Evolutionary conservation across 2,113 vertebrate genomes (phyloP), one percentile per base, ranked within the genome.

Genomic region (Dromaius novaehollandiae): DNA sequence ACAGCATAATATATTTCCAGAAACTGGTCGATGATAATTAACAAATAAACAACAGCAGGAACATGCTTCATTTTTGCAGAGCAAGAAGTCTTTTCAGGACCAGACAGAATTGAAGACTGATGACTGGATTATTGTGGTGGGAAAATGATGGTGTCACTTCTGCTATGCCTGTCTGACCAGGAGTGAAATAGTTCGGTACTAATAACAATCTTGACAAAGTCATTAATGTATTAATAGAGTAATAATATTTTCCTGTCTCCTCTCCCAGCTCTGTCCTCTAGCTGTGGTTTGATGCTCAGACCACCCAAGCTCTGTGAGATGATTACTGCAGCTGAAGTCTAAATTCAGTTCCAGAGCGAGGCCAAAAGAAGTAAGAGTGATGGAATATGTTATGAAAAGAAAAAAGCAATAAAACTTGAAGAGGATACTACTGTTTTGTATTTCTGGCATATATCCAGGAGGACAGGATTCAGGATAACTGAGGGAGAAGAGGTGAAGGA

Each of bases 151-250:
- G 32, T 60, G 70, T 74, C 36, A 8, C 51, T 64, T 88, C 42
- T 80, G 85, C 28, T 70, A 8, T 9, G 40, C 63, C 78, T 70
- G 1, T 83, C 80, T 38, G 64, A 13, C n/a, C 60, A 61, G 34
- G 60, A 50, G 56, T 15, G 53, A 77, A 86, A 65, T 82, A 5
- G 71, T 64, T 53, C 55, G 51, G 48, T 81, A 21, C 75, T 88
- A 63, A 65, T 6, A 46, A 88, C 61, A 55, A 51, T 58, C 51
- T 20, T 73, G 65, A 30, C 20, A 19, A 69, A 86, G 44, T 61
- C 71, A 60, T 93, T 94, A 86, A 22, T 42, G 65, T 77, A 83
- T 73, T 81, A 88, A 92, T 36, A 81, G 81, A 83, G 68, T 65
- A 91, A 63, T 83, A 69, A 30, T 42, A 9, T 55, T 90, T 92